Evolutionary conservation across 2,888 invertebrate genomes (phyloP), one percentile per base, ranked within the genome.

Genomic region (Microctonus hyperodae): DNA sequence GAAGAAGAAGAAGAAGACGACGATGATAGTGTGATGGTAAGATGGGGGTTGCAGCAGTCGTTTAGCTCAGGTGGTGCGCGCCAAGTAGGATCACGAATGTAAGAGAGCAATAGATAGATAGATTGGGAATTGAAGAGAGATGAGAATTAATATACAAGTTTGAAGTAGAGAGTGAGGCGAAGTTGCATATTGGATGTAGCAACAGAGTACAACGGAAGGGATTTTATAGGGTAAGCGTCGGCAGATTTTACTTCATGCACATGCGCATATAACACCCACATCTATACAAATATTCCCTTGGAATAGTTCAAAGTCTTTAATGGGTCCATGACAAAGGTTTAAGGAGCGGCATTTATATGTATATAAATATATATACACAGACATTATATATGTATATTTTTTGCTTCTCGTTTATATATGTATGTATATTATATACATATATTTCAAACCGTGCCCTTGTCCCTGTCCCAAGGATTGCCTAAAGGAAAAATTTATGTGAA

Each of bases 41-140:
- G 57, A n/a, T n/a, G n/a, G 37, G 65, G 57, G 65, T 58, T 61
- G 72, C 66, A 75, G 71, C 73, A 78, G 78, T 78, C 80, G 77
- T 82, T 81, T 76, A 73, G 77, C 75, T 76, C 81, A 81, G 80
- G 78, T 81, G 81, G 79, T 73, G 80, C 71, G 62, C 51, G 55
- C 67, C 73, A 66, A 68, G n/a, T 28, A 63, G 33, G n/a, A 40
- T 60, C 16, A 28, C 53, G 55, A 44, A 33, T 23, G 40, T 16
- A 44, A 58, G 53, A 50, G 57, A 35, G 64, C 68, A 44, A 60
- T 59, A 53, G 20, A 28, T 25, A 23, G 11, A 53, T 64, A 35
- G 40, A 7, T 28, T 28, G 7, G 28, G 28, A 28, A 28, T 28
- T 5, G 3, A 28, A 28, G 33, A 48, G 23, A 28, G 58, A 57